Conservation (phyloP, 2,797 vertebrate genomes). For the Clarias pachynema region DNA sequence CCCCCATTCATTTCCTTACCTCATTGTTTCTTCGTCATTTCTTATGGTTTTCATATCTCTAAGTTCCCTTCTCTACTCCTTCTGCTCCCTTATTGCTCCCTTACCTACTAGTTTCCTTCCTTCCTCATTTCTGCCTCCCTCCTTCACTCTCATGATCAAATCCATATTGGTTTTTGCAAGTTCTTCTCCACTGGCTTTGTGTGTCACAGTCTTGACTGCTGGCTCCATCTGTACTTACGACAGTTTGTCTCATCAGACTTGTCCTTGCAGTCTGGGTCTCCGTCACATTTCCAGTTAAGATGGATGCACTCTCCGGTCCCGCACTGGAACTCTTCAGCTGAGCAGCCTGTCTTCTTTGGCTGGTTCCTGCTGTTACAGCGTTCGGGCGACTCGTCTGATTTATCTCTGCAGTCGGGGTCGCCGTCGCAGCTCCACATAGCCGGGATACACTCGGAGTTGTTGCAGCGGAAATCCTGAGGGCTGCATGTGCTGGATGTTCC, state of each 20-base stretch:
- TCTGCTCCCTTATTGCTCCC: neutral
- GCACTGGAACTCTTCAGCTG: slow-evolving; percentile 82
- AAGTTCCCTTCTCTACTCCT: neutral
- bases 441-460: slow-evolving; percentile 88
- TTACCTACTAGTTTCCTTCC: neutral
- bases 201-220: neutral
- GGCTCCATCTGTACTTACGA: slow-evolving; percentile 75
- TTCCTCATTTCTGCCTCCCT: neutral
- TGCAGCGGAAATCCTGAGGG: slow-evolving; percentile 92
- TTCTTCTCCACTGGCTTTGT: neutral
- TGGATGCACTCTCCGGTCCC: slow-evolving; percentile 91
- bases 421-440: slow-evolving; percentile 93
- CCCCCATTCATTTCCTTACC: neutral
- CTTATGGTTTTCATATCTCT: neutral
- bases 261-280: slow-evolving; percentile 96
- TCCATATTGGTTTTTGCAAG: neutral
- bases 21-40: neutral
- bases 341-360: slow-evolving; percentile 79
- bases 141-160: neutral
- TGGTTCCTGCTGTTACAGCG: slow-evolving; percentile 82
- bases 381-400: slow-evolving; percentile 87
- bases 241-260: slow-evolving; percentile 94
- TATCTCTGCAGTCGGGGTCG: slow-evolving; percentile 91
- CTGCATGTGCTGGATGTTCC: slow-evolving; percentile 86
- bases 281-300: slow-evolving; percentile 95